Conservation (phyloP, 1,140 invertebrate genomes). For the Dysdera silvatica region DNA sequence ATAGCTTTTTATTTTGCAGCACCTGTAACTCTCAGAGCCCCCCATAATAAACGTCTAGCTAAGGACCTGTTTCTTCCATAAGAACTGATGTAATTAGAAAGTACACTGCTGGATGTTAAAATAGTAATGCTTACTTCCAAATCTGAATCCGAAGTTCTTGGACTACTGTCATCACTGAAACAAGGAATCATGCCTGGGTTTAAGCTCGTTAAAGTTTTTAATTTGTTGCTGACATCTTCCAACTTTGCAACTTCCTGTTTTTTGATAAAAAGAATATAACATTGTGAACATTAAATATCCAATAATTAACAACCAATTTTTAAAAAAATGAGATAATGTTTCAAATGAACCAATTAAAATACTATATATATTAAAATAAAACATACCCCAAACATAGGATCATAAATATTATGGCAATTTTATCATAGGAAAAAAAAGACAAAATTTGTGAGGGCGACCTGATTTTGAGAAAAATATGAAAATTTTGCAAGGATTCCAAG, state of each 20-base stretch:
- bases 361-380: background rate
- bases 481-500: too few relatives aligned
- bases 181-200: slow-evolving; percentile 20
- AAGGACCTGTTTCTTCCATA: too few relatives aligned
- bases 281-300: background rate
- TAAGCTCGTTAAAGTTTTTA: slow-evolving; percentile 14
- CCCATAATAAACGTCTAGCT: too few relatives aligned
- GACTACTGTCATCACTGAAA: slow-evolving; percentile 27
- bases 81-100: too few relatives aligned
- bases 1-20: too few relatives aligned
- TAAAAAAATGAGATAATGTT: background rate
- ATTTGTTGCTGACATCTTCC: slow-evolving; percentile 16
- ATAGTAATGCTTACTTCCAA: slow-evolving; percentile 14
- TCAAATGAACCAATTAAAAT: background rate
- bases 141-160: slow-evolving; percentile 24
- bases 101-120: too few relatives aligned
- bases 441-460: too few relatives aligned
- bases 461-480: too few relatives aligned
- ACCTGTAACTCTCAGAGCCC: too few relatives aligned
- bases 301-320: too few relatives aligned
- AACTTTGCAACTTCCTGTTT: slow-evolving; percentile 22
- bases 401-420: too few relatives aligned
- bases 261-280: background rate
- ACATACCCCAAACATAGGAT: background rate
- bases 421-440: too few relatives aligned